These are phyloP conservation scores for Rhegmatorhina hoffmannsi DNA, from an alignment of 2,113 vertebrate genomes.

Conservation along the genomic window DNA sequence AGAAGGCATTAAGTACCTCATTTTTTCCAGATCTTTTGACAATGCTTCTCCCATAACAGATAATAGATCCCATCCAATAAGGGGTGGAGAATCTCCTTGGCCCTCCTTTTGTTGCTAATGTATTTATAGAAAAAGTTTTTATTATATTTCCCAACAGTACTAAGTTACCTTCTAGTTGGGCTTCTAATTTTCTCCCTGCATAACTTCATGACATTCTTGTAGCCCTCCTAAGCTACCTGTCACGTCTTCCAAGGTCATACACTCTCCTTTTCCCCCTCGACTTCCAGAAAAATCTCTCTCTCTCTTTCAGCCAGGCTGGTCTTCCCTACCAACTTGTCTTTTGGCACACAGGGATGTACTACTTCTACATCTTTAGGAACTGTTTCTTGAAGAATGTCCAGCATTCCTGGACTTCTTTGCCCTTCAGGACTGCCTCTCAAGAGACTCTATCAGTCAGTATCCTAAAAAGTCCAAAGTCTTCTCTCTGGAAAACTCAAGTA, in stretches of 20 bases:
- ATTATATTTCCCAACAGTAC: neutral
- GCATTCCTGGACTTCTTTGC: neutral
- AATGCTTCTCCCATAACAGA: neutral
- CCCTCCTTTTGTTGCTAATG: neutral
- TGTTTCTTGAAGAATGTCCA: neutral
- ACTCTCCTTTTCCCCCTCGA: neutral
- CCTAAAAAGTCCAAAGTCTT: neutral
- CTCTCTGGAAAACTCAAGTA: neutral
- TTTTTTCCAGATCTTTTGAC: neutral
- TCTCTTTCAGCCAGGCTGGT: neutral
- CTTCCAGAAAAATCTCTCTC: neutral
- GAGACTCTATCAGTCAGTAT: neutral
- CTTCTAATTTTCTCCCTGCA: neutral
- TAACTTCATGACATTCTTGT: neutral
- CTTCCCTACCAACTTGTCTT: fast-evolving
- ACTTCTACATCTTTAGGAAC: neutral
- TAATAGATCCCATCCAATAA: neutral
- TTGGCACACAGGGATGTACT: fast-evolving
- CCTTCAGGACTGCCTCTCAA: neutral
- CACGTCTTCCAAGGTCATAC: neutral
- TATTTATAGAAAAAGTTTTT: neutral
- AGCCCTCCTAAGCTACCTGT: neutral
- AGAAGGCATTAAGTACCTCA: neutral
- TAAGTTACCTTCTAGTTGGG: neutral
- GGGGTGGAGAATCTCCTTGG: neutral